phyloP scores from a whole-genome alignment of 2,797 vertebrate genomes.

The Florisuga fusca region DNA sequence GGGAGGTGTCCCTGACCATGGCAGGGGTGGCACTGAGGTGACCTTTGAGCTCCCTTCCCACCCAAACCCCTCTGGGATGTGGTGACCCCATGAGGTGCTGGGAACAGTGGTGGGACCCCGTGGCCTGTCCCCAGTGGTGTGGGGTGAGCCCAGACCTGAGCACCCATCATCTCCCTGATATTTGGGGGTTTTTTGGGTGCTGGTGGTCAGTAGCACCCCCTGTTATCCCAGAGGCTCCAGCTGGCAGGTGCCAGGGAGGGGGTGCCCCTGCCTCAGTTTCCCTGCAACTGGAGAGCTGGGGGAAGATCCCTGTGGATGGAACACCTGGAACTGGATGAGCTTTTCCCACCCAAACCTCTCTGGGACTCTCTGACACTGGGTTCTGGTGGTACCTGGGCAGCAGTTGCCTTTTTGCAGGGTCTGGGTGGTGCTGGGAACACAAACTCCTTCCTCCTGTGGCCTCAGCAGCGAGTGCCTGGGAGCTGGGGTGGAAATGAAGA shows the following conservation, averaged over 20 bases:
- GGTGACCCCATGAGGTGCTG: background rate
- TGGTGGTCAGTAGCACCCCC: too few species aligned
- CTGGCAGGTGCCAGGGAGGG: background rate
- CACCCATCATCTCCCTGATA: background rate
- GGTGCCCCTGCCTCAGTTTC: background rate
- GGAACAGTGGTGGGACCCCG: background rate
- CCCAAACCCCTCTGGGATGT: too few species aligned
- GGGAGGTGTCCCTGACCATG: too few species aligned
- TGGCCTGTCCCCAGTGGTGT: too few species aligned
- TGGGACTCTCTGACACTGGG: background rate
- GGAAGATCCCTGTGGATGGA: too few species aligned
- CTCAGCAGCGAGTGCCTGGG: accelerated
- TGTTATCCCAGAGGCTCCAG: background rate
- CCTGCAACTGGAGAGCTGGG: background rate
- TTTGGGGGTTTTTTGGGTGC: too few species aligned
- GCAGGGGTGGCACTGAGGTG: too few species aligned
- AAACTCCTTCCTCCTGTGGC: background rate
- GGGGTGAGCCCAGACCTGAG: too few species aligned
- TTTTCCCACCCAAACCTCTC: too few species aligned
- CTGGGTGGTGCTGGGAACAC: background rate
- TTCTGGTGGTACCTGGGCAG: accelerated
- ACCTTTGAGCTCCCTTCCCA: too few species aligned
- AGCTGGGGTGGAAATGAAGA: background rate
- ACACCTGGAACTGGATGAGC: too few species aligned
- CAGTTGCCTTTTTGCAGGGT: accelerated